These are phyloP conservation scores for Natrix natrix DNA, from an alignment of 2,797 vertebrate genomes.

Conservation along the genomic window DNA sequence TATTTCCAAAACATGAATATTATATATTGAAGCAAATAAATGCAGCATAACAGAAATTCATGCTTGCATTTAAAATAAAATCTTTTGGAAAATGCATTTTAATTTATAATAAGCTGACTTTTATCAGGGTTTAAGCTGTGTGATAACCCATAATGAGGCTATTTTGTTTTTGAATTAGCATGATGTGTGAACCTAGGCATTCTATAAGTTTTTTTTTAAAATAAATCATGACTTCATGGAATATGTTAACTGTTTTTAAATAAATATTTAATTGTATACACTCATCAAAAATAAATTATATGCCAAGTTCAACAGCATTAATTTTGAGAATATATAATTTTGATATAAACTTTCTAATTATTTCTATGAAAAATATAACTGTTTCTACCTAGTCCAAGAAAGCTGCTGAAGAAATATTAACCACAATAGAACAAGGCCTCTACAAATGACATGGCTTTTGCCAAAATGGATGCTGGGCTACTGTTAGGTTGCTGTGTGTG, in stretches of 20 bases:
- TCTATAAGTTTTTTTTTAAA: not conserved
- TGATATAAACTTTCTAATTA: not conserved
- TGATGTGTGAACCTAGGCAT: not conserved
- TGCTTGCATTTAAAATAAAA: conserved; percentile 21
- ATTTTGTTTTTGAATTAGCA: not conserved
- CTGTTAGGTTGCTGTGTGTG: not conserved
- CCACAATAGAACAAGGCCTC: not conserved
- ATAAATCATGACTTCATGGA: not conserved
- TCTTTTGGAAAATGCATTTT: not conserved
- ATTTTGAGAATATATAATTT: not conserved
- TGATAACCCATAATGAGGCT: not conserved
- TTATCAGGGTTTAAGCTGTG: not conserved
- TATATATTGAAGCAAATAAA: conserved; percentile 57
- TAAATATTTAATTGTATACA: not conserved
- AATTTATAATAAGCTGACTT: not conserved
- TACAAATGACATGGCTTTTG: not conserved
- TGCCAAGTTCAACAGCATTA: not conserved
- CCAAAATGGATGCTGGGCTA: not conserved
- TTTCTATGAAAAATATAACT: not conserved
- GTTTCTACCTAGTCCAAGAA: not conserved
- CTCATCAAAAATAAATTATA: not conserved
- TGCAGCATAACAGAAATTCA: conserved; percentile 49
- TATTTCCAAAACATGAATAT: conserved; percentile 59
- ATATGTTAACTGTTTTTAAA: not conserved
- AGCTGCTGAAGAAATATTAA: not conserved